These are phyloP conservation scores for Orbicella faveolata DNA, from an alignment of 64 coral and sea anemone genomes.

Conservation along the genomic window DNA sequence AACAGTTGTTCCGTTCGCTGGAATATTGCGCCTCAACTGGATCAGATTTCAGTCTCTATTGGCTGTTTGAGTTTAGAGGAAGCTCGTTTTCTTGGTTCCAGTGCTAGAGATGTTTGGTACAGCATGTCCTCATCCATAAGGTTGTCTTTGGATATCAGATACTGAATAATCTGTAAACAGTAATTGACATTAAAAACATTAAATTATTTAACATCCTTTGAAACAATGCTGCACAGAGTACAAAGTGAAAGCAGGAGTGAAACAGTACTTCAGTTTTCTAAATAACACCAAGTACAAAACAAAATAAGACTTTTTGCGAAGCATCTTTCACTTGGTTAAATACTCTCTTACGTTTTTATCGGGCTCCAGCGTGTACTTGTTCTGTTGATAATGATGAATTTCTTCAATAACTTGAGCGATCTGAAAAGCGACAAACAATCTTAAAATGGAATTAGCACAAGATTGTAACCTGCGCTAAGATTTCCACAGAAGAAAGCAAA, in stretches of 20 bases:
- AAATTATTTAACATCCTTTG: no score
- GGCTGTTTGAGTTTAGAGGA: constrained; percentile 73
- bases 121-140: constrained; percentile 89
- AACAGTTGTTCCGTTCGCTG: not conserved
- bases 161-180: constrained; percentile 64
- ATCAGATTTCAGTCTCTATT: constrained; percentile 49
- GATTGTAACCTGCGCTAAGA: no score
- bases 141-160: constrained; percentile 70
- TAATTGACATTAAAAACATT: not conserved
- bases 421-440: constrained; percentile 22
- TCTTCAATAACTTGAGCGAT: constrained; percentile 95
- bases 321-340: not conserved
- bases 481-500: no score
- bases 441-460: not conserved
- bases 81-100: constrained; percentile 82
- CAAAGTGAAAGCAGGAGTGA: no score
- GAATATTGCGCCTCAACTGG: not conserved
- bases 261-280: no score
- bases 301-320: no score
- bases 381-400: constrained; percentile 95
- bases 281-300: no score
- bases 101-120: constrained; percentile 75
- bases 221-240: not conserved
- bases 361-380: constrained; percentile 71
- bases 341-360: constrained; percentile 60